Conservation (phyloP, 23 tunicate genomes). For the Clavelina lepadiformis region DNA sequence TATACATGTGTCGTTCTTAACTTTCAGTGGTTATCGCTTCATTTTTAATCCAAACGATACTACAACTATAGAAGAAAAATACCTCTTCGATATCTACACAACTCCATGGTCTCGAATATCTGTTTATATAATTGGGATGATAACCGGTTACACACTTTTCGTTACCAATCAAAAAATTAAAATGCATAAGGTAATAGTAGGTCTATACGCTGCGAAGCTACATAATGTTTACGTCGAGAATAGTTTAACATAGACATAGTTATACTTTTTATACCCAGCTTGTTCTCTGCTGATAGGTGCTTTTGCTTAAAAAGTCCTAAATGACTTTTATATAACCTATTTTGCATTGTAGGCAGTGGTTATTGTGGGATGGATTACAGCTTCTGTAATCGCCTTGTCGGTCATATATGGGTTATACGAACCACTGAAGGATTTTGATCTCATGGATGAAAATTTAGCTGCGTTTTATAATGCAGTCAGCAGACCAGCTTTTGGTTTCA, state of each 20-base stretch:
- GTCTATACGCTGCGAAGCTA: too few species aligned
- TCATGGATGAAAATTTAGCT: not conserved
- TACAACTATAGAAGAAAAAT: not conserved
- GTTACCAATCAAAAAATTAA: slow-evolving; percentile 14
- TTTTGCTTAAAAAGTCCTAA: too few species aligned
- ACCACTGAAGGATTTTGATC: slow-evolving; percentile 6
- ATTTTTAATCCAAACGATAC: not conserved
- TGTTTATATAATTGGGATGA: slow-evolving; percentile 60
- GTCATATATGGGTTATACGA: slow-evolving; percentile 37
- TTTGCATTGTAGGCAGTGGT: slow-evolving; percentile 27
- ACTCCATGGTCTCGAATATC: slow-evolving; percentile 67
- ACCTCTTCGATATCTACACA: slow-evolving; percentile 29
- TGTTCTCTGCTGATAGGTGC: too few species aligned
- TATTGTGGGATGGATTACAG: slow-evolving; percentile 31
- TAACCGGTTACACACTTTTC: slow-evolving; percentile 43
- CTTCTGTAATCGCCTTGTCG: slow-evolving; percentile 20
- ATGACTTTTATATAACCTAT: too few species aligned
- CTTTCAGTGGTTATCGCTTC: not conserved
- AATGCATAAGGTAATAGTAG: slow-evolving; percentile 62
- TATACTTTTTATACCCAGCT: too few species aligned
- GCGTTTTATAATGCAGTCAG: slow-evolving; percentile 47
- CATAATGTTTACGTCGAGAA: too few species aligned
- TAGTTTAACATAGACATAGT: too few species aligned
- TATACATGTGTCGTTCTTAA: too few species aligned
- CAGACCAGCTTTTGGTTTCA: slow-evolving; percentile 51